Conservation (phyloP, 1,140 invertebrate genomes). For the Popillia japonica region DNA sequence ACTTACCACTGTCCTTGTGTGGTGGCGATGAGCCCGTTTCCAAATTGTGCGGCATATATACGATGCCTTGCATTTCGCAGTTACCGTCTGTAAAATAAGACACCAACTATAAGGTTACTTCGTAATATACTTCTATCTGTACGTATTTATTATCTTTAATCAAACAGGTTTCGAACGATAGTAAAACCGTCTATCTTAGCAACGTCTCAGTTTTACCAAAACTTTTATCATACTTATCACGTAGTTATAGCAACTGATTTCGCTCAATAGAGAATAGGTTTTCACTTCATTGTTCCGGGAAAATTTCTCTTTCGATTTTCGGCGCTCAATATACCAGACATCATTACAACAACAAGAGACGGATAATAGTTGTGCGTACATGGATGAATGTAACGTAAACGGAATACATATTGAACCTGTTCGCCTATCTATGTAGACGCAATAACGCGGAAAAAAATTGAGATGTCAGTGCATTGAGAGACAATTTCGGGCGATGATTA, state of each 20-base stretch:
- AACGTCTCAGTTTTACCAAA: neutral
- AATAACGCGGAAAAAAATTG: slow-evolving; percentile 8
- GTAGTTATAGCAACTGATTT: slow-evolving; percentile 28
- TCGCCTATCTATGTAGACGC: neutral
- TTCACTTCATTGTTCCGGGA: slow-evolving; percentile 26
- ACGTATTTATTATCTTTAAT: too few relatives aligned
- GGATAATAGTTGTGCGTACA: slow-evolving; percentile 14
- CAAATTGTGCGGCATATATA: slow-evolving; percentile 56
- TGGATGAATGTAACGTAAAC: neutral
- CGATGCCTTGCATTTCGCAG: slow-evolving; percentile 58
- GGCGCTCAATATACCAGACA: neutral
- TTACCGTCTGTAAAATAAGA: slow-evolving; percentile 55
- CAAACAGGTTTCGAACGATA: neutral
- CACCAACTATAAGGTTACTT: neutral
- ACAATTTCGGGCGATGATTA: neutral
- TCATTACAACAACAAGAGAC: slow-evolving; percentile 5
- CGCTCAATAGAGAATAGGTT: slow-evolving; percentile 22
- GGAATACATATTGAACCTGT: neutral
- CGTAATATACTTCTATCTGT: too few relatives aligned
- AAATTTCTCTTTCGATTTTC: slow-evolving; percentile 34
- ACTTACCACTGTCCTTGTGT: slow-evolving; percentile 54
- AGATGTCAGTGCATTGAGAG: neutral
- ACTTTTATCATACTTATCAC: slow-evolving; percentile 24
- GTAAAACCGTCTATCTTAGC: neutral
- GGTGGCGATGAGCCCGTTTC: slow-evolving; percentile 57